These are phyloP conservation scores for Papilio dardanus DNA, from an alignment of 1,140 invertebrate species.

Conservation along the genomic window DNA sequence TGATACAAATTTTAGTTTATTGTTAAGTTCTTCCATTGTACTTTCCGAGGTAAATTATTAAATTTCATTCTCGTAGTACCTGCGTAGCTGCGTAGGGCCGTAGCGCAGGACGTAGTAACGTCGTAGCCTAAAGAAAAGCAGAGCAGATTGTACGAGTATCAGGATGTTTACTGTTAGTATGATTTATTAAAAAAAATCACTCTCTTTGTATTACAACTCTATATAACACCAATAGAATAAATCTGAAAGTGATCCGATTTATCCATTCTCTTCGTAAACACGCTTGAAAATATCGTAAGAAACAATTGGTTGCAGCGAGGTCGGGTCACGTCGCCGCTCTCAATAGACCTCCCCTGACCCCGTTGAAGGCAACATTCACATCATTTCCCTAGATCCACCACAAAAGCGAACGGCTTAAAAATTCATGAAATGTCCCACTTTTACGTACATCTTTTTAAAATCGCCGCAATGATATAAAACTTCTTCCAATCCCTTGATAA, in stretches of 20 bases:
- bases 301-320: conserved; percentile 30
- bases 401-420: conserved; percentile 53
- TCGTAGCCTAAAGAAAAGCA: neutral
- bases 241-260: conserved; percentile 4
- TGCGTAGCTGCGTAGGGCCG: neutral
- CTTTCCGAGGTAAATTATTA: no score
- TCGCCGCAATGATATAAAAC: conserved; percentile 49
- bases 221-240: neutral
- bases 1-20: no score
- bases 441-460: conserved; percentile 53
- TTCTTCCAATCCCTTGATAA: conserved; percentile 11
- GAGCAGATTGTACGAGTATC: no score
- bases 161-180: neutral
- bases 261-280: neutral
- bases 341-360: conserved; percentile 55
- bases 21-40: no score
- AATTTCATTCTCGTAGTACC: neutral
- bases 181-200: no score
- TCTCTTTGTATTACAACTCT: no score
- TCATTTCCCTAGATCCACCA: conserved; percentile 51
- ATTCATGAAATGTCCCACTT: conserved; percentile 51
- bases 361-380: conserved; percentile 54
- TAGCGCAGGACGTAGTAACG: neutral
- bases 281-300: conserved; percentile 31
- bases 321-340: conserved; percentile 46